A percentile compares a stretch with the other conserved stretches of the same genome.
These are phyloP conservation scores for Euphonia xanthogaster DNA, from an alignment of 2,797 vertebrate species.

Conservation along the genomic window DNA sequence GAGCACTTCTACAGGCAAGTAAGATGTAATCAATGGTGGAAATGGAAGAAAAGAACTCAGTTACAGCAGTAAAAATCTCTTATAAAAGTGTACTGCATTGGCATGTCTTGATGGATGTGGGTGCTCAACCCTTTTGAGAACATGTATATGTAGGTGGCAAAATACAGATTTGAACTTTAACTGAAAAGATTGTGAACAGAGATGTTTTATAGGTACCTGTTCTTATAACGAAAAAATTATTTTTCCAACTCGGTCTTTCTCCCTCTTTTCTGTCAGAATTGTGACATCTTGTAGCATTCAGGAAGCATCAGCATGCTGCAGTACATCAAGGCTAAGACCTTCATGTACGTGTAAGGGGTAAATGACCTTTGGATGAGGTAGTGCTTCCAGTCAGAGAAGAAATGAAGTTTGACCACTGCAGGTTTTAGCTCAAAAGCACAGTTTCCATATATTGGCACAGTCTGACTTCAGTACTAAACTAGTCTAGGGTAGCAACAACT, in stretches of 20 bases:
- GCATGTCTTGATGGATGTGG: background rate
- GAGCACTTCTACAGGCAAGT: background rate
- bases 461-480: background rate
- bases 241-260: background rate
- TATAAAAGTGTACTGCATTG: background rate
- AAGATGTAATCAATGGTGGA: background rate
- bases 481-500: background rate
- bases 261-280: background rate
- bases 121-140: background rate
- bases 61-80: background rate
- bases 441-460: background rate
- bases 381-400: background rate
- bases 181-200: background rate
- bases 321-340: background rate
- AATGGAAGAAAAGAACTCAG: background rate
- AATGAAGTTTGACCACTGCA: background rate
- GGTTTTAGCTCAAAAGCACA: background rate
- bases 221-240: background rate
- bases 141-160: background rate
- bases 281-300: background rate
- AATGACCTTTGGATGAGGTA: background rate
- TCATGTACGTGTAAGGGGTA: background rate
- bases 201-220: background rate
- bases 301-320: background rate
- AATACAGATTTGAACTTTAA: background rate